Evolutionary conservation across 2,888 invertebrate genomes (phyloP), one percentile per base, ranked within the genome.

Genomic region (Physocephala rufipes): DNA sequence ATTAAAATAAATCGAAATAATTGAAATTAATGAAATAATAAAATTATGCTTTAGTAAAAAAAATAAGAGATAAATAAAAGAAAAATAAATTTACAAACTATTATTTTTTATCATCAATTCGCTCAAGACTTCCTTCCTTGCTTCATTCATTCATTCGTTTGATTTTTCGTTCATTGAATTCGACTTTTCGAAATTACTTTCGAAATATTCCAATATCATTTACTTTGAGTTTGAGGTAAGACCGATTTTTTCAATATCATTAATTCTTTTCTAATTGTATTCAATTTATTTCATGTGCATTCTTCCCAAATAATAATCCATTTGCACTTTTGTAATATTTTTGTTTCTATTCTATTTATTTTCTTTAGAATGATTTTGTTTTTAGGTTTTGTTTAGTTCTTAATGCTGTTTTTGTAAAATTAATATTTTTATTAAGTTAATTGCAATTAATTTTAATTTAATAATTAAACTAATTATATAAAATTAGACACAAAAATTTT

Each of bases 151-250:
- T 49, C 19, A 19, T 49, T n/a, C 49, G 4, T 49, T 49, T 4
- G 28, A 45, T 45, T 9, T 45, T 58, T 15, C 21, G 16, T 58
- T 58, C 15, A 24, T 58, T 58, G 9, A 2, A 12, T 21, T n/a
- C n/a, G 53, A 58, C 19, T 15, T 28, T 28, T 58, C 24, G 24
- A 4, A 21, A 58, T 26, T 21, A 21, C 13, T n/a, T 55, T 3
- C 24, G 24, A 58, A 26, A 15, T 24, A 16, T 26, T 58, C 15
- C 24, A 49, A 49, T 49, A n/a, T 49, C 58, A 4, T 30, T 51
- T 15, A 36, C 30, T 53, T 19, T n/a, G 21, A n/a, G n/a, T 28
- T 53, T 49, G 59, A 67, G 67, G 67, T 67, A 67, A 67, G 67
- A 43, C 24, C 58, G 67, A 59, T 47, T 61, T 59, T 58, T 13